Evolutionary conservation across 2,888 invertebrate species (phyloP).

Genomic region (Ochropleura plecta): DNA sequence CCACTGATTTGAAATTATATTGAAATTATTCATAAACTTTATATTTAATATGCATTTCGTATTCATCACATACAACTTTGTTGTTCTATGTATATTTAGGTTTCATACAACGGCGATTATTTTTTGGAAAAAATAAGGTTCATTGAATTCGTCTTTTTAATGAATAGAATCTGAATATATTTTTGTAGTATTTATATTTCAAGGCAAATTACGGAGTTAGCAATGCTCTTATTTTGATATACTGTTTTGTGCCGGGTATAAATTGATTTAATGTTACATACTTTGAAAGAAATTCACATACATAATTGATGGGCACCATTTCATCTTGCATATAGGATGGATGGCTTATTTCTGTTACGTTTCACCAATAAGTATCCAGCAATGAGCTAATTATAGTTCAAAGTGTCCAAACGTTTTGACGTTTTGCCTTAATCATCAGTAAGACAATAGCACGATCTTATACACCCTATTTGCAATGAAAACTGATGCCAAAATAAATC

Average conservation of each 20-base stretch:
- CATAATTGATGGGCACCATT: not conserved
- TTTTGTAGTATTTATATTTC: slow-evolving; percentile 49
- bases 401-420: not conserved
- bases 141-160: not conserved
- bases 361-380: not conserved
- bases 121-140: slow-evolving; percentile 4
- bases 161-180: slow-evolving; percentile 30
- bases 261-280: not conserved
- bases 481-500: slow-evolving; percentile 36
- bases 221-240: not conserved
- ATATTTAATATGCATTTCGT: slow-evolving; percentile 53
- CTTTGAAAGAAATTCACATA: not conserved
- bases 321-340: not conserved
- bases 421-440: not conserved
- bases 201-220: not conserved
- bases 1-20: slow-evolving; percentile 64
- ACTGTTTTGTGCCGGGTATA: not conserved
- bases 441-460: not conserved
- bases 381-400: not conserved
- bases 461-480: not conserved
- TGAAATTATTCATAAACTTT: slow-evolving; percentile 53
- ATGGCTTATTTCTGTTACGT: not conserved
- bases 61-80: slow-evolving; percentile 49
- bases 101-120: slow-evolving; percentile 47
- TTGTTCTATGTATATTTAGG: slow-evolving; percentile 38